phyloP scores from a whole-genome alignment of 2,113 vertebrate species.

The Melierax canorus region DNA sequence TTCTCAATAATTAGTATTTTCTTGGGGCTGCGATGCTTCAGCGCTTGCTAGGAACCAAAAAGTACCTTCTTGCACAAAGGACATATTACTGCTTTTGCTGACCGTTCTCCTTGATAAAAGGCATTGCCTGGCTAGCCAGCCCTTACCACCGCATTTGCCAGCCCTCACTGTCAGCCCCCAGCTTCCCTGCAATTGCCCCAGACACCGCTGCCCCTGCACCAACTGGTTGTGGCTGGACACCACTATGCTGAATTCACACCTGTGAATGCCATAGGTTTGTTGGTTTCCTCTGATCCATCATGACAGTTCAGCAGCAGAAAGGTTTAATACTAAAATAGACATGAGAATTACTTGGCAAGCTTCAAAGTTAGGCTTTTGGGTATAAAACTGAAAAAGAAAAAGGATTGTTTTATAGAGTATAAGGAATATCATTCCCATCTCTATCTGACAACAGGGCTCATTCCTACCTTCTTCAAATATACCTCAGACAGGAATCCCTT shows the following conservation, averaged over 20 bases:
- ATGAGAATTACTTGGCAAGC: not conserved
- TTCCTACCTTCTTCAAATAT: not conserved
- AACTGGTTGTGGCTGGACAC: not conserved
- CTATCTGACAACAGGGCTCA: not conserved
- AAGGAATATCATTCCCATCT: not conserved
- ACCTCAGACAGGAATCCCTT: not conserved
- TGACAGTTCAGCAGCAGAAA: not conserved
- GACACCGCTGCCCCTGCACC: fast-evolving
- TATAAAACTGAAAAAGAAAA: not conserved
- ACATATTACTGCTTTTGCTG: not conserved
- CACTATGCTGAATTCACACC: not conserved
- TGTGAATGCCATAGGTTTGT: not conserved
- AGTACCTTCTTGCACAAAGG: not conserved
- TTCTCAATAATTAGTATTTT: not conserved
- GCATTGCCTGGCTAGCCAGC: not conserved
- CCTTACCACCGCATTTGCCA: not conserved
- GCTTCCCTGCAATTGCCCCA: not conserved
- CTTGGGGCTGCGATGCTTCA: not conserved
- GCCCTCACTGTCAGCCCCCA: not conserved
- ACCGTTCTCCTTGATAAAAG: not conserved
- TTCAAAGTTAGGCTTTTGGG: not conserved
- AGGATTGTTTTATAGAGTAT: not conserved
- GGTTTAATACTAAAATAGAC: not conserved
- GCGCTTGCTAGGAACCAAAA: not conserved
- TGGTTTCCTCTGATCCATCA: fast-evolving